Evolutionary conservation across 2,888 invertebrate species (phyloP), one percentile per base, ranked within the genome.

Genomic region (Apoderus coryli): DNA sequence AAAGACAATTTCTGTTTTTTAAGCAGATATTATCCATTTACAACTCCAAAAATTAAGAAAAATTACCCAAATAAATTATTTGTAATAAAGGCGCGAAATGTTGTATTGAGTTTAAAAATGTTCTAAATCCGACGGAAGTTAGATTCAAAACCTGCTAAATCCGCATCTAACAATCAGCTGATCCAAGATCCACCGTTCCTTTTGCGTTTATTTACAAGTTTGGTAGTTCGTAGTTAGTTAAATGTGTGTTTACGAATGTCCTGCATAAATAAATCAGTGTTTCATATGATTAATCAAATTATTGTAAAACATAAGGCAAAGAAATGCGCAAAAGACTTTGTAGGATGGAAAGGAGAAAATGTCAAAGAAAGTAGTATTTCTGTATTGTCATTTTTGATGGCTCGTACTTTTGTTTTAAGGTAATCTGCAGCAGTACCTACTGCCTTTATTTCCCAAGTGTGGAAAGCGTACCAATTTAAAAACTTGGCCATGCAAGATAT

Each of bases 291-390:
- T 19, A 19, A 19, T 19, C 19, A 19, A 19, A 19, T 7, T 7
- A 19, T 7, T 19, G n/a, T n/a, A 6, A 7, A 19, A 19, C 6
- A 19, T 19, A 19, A 19, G 6, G 19, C 6, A 19, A 7, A 19
- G n/a, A 19, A 19, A 19, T n/a, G 6, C 19, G 19, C n/a, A 19
- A 19, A 19, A 19, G 19, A 19, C 19, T n/a, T 19, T 7, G 19
- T 7, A 19, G n/a, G 6, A 19, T n/a, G 19, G 19, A 19, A 19
- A 19, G 19, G 7, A 19, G 19, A 19, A 19, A 19, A 6, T 7
- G 19, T 19, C n/a, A 19, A 19, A 19, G 19, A 7, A 19, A 19
- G 19, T 19, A 19, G n/a, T 19, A 19, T 19, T n/a, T n/a, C n/a
- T n/a, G n/a, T n/a, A n/a, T n/a, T 19, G n/a, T 6, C 7, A 7